phyloP scores from a whole-genome alignment of 2,113 vertebrate genomes.

The Tetrao urogallus region DNA sequence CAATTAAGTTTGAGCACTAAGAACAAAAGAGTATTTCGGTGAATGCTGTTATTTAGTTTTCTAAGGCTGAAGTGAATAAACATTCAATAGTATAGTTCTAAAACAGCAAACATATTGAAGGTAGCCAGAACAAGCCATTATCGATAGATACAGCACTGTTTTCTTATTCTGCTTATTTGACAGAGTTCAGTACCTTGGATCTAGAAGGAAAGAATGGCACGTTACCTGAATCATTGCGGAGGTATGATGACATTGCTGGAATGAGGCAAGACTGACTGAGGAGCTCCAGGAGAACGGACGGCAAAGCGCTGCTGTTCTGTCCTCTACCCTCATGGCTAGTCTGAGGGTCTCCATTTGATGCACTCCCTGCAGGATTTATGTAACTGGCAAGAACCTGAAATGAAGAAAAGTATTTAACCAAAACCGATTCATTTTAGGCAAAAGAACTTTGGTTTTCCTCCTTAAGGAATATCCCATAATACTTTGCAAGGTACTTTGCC shows the following conservation, averaged over 20 bases:
- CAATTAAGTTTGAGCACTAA: background rate
- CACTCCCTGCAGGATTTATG: slow-evolving; percentile 91
- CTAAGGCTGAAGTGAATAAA: background rate
- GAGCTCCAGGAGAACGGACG: slow-evolving; percentile 91
- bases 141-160: background rate
- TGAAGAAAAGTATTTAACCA: background rate
- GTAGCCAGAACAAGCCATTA: background rate
- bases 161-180: background rate
- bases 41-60: background rate
- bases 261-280: slow-evolving; percentile 98
- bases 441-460: background rate
- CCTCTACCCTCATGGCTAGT: slow-evolving; percentile 82
- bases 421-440: background rate
- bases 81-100: background rate
- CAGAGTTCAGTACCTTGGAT: background rate
- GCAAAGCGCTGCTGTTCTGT: slow-evolving; percentile 91
- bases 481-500: background rate
- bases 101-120: background rate
- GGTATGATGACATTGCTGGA: slow-evolving; percentile 97
- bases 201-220: background rate
- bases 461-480: background rate
- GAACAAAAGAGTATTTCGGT: background rate
- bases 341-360: slow-evolving; percentile 81
- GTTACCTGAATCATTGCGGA: slow-evolving; percentile 96
- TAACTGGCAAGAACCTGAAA: slow-evolving; percentile 96